Conservation (phyloP, 2,888 invertebrate genomes). For the Morinoia aosen region DNA sequence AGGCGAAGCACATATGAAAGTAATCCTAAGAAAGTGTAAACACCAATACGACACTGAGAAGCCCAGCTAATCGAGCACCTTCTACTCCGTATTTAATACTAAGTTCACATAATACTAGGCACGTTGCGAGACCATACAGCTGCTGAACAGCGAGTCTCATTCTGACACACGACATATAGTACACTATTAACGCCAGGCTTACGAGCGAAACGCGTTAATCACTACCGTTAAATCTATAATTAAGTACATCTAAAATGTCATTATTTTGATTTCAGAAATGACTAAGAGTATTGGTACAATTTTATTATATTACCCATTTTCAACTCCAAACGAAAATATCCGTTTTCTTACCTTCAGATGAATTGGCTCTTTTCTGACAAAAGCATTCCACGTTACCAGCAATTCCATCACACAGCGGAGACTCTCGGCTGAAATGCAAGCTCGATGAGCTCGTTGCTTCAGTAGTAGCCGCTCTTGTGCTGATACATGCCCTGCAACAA, state of each 20-base stretch:
- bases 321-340: neutral
- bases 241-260: neutral
- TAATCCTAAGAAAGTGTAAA: neutral
- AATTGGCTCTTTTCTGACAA: neutral
- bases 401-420: neutral
- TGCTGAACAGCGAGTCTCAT: too few relatives aligned
- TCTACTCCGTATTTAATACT: neutral
- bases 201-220: neutral
- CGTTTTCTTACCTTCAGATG: neutral
- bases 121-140: too few relatives aligned
- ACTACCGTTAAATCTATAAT: neutral
- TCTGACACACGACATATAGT: too few relatives aligned
- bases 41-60: neutral
- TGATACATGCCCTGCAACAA: constrained; percentile 27
- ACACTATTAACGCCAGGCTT: neutral
- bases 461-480: constrained; percentile 34
- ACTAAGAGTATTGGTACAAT: neutral
- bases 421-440: neutral
- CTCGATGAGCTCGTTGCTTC: neutral
- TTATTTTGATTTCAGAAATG: neutral
- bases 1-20: too few relatives aligned
- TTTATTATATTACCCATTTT: neutral
- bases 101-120: too few relatives aligned
- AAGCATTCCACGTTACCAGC: neutral
- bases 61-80: neutral